Percentiles rank a stretch among this genome's conserved stretches.
phyloP scores from a whole-genome alignment of 2,888 invertebrate genomes.

The Sminthurinus aureus region DNA sequence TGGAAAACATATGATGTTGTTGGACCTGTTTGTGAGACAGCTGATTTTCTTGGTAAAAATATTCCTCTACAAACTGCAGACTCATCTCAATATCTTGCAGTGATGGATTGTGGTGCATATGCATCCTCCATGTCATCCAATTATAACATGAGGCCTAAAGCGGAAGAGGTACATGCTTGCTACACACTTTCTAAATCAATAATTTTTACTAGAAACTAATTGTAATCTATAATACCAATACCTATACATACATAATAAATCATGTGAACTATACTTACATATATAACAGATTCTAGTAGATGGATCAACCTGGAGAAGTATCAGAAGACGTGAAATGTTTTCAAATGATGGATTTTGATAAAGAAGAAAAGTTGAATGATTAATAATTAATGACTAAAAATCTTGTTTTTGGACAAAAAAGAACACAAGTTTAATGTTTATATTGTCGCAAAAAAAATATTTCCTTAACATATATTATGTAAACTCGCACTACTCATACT shows the following conservation, averaged over 20 bases:
- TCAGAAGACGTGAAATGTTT: slow-evolving; percentile 46
- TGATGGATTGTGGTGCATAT: slow-evolving; percentile 61
- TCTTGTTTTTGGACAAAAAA: background rate
- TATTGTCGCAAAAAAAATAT: background rate
- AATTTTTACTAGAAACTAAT: too few relatives aligned
- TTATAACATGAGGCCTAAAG: slow-evolving; percentile 63
- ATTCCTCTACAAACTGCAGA: slow-evolving; percentile 61
- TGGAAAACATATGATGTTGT: slow-evolving; percentile 62
- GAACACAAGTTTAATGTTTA: slow-evolving; percentile 1
- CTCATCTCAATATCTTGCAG: slow-evolving; percentile 61
- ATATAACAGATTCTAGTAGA: slow-evolving; percentile 50
- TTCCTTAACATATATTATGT: background rate
- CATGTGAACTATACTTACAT: background rate
- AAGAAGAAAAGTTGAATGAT: background rate
- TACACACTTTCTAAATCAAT: background rate
- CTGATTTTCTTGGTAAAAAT: slow-evolving; percentile 63
- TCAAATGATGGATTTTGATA: background rate
- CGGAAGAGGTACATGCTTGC: slow-evolving; percentile 61
- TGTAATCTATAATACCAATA: too few relatives aligned
- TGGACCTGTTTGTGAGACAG: slow-evolving; percentile 64
- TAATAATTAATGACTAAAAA: too few relatives aligned
- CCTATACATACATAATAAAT: background rate
- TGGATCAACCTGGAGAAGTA: slow-evolving; percentile 46
- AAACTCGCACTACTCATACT: background rate
- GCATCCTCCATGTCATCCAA: slow-evolving; percentile 63